These are phyloP conservation scores for Morpho deidamia DNA, from an alignment of 2,888 invertebrate genomes.

Conservation along the genomic window DNA sequence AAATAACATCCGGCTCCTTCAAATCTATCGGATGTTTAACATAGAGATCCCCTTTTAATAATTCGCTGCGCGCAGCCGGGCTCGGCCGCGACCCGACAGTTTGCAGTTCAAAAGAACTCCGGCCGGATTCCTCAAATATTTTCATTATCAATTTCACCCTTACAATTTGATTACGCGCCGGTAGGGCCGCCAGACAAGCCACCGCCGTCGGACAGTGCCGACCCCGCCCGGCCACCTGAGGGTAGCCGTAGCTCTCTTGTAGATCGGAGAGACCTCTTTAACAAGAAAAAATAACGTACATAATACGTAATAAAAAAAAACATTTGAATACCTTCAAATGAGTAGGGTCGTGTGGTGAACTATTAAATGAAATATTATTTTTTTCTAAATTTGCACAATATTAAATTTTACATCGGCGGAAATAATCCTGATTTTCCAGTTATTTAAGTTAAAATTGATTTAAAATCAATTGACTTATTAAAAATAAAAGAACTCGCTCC, in stretches of 20 bases:
- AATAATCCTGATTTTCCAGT: too few relatives aligned
- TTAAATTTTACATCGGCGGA: too few relatives aligned
- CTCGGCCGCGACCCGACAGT: slow-evolving; percentile 16
- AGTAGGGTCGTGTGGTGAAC: too few relatives aligned
- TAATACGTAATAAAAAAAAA: too few relatives aligned
- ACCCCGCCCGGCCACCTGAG: too few relatives aligned
- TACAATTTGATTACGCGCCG: slow-evolving; percentile 31
- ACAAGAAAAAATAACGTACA: too few relatives aligned
- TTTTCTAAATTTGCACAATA: too few relatives aligned
- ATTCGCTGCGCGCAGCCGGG: not conserved
- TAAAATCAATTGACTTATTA: too few relatives aligned
- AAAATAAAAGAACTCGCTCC: too few relatives aligned
- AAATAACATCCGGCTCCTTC: slow-evolving; percentile 3
- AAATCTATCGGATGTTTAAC: slow-evolving; percentile 2
- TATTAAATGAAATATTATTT: too few relatives aligned
- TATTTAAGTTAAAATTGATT: too few relatives aligned
- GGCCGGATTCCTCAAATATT: slow-evolving; percentile 26
- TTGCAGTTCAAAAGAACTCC: slow-evolving; percentile 25
- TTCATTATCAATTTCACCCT: slow-evolving; percentile 31
- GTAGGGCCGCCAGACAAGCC: not conserved
- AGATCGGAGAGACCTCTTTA: not conserved
- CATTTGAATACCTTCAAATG: too few relatives aligned
- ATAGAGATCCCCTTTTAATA: slow-evolving; percentile 6
- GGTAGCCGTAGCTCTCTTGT: not conserved
- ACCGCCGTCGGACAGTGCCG: not conserved